phyloP scores from a whole-genome alignment of 53 echinoderm and acorn worm species.

The Henricia sp. region DNA sequence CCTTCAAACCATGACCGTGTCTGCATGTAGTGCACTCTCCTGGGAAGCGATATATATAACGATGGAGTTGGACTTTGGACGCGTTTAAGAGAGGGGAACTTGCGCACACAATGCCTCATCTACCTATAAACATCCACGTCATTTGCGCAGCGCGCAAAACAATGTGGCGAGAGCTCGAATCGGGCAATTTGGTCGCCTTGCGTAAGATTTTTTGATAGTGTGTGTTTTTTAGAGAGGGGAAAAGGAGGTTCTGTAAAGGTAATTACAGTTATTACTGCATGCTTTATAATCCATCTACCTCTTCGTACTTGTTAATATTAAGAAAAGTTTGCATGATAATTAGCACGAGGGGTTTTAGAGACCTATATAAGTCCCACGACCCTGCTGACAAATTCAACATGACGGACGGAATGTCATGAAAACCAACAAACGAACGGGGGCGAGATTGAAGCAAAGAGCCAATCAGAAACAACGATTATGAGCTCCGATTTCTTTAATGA shows the following conservation, averaged over 20 bases:
- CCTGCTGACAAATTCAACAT: background rate
- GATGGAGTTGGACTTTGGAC: conserved; percentile 45
- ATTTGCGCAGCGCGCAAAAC: conserved; percentile 22
- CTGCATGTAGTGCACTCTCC: conserved; percentile 34
- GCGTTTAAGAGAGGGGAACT: conserved; percentile 45
- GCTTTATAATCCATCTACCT: background rate
- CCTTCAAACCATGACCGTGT: conserved; percentile 37
- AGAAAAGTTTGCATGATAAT: conserved; percentile 31
- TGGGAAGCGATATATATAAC: conserved; percentile 16
- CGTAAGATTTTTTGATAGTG: background rate
- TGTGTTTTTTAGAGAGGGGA: background rate
- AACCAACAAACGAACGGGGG: conserved; percentile 44
- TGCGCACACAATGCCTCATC: conserved; percentile 12
- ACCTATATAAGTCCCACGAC: background rate
- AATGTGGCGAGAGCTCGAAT: conserved; percentile 33
- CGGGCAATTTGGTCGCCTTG: conserved; percentile 34
- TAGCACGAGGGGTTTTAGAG: background rate
- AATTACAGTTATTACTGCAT: conserved; percentile 37
- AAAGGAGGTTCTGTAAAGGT: background rate
- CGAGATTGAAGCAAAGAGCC: background rate
- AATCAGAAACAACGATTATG: conserved; percentile 1
- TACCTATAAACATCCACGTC: conserved; percentile 40
- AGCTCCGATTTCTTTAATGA: conserved; percentile 40
- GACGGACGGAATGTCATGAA: conserved; percentile 20
- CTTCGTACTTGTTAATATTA: background rate